Base-by-base conservation (phyloP, 2,113 vertebrate genomes). In the Carassius carassius region DNA sequence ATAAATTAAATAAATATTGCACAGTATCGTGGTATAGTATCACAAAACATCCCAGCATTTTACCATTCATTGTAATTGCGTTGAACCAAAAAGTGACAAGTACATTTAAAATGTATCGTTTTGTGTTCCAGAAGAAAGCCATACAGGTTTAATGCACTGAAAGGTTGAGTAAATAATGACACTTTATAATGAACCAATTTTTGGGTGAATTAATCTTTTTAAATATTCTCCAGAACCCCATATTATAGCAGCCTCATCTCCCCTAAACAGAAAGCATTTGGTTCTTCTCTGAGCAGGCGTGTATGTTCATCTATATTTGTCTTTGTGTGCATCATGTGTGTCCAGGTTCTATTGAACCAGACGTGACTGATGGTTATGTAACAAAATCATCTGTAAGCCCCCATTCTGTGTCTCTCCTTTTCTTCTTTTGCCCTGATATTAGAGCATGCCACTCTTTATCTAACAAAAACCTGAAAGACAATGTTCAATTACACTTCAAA, bases 301-400 rank as follows among this genome's bases (percentile, higher is more conserved):
- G 12, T 85, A 73, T 49, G 17, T 81, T 79, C 79, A 74, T 23
- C 70, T 80, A 54, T 84, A 25, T 86, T 77, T 83, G 85, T 78
- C 51, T 58, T 67, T 74, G 63, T 23, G 17, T 37, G 67, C 49
- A 58, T 81, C 35, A 10, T 70, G 41, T 54, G 70, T 49, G 44
- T 69, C 32, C 23, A 60, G 49, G 19, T 78, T 41, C 63, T 63
- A 29, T 73, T 78, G 62, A 78, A 49, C 67, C 73, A 77, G 77
- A 88, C 81, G 51, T 86, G 85, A 70, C 87, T 86, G 87, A 88
- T 88, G 87, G 84, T 88, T 88, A 88, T 86, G 82, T 86, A 88
- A 88, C 85, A 51, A 76, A 86, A 78, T 88, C 81, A 54, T 77
- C 85, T 84, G 82, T 72, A 78, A 88, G 70, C 77, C 72, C 79